A percentile compares a stretch with the other conserved stretches of the same genome.
These are phyloP conservation scores for Lucilia cuprina DNA, from an alignment of 1,140 invertebrate species.

Conservation along the genomic window DNA sequence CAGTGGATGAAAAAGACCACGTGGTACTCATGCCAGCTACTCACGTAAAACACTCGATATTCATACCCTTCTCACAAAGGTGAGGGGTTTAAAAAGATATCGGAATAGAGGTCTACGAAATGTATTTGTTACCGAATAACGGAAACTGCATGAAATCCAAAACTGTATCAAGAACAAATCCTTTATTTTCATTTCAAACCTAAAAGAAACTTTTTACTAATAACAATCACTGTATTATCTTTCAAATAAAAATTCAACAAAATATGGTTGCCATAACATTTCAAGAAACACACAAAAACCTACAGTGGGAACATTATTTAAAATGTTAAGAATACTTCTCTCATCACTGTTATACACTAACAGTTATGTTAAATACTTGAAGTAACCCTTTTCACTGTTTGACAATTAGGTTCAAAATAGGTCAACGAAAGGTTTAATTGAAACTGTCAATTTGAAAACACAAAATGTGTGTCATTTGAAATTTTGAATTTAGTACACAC, in stretches of 20 bases:
- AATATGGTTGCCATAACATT: neutral
- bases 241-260: neutral
- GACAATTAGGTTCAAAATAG: slow-evolving; percentile 17
- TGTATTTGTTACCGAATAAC: no score
- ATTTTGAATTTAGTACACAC: neutral
- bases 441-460: slow-evolving; percentile 8
- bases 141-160: no score
- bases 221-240: neutral
- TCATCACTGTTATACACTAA: neutral
- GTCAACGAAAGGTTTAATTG: slow-evolving; percentile 22
- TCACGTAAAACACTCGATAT: no score
- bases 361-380: neutral
- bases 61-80: no score
- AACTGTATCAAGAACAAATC: no score
- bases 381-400: neutral
- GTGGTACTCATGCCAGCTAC: no score
- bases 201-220: neutral
- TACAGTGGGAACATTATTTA: neutral
- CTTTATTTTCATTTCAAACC: neutral
- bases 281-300: neutral
- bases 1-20: no score
- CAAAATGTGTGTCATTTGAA: neutral
- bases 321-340: neutral
- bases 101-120: no score
- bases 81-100: no score